phyloP scores from a whole-genome alignment of 2,113 vertebrate genomes.

The Acanthisitta chloris region DNA sequence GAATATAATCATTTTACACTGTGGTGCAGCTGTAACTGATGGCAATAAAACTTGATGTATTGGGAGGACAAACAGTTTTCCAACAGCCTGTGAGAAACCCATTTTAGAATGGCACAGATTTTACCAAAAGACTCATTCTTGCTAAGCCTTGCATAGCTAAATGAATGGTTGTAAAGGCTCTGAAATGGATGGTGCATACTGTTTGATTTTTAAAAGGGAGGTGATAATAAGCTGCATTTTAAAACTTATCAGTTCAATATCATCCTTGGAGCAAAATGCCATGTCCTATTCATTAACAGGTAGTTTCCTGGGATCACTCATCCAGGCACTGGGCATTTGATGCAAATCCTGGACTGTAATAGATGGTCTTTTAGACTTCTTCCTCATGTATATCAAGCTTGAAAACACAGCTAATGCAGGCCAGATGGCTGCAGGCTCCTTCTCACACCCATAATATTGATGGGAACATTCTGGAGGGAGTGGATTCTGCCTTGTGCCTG shows the following conservation, averaged over 20 bases:
- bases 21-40: not conserved
- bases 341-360: not conserved
- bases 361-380: not conserved
- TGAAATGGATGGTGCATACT: not conserved
- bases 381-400: not conserved
- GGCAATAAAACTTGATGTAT: not conserved
- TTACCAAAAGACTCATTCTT: not conserved
- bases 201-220: not conserved
- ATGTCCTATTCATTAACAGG: not conserved
- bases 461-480: not conserved
- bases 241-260: not conserved
- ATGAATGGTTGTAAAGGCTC: not conserved
- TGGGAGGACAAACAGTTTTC: not conserved
- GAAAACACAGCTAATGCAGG: slow-evolving; percentile 43
- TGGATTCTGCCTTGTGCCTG: not conserved
- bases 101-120: not conserved
- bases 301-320: not conserved
- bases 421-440: slow-evolving; percentile 63
- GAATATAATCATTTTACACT: not conserved
- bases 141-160: not conserved
- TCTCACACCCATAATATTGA: slow-evolving; percentile 23
- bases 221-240: not conserved
- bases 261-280: not conserved
- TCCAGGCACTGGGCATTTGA: not conserved
- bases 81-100: not conserved